These are phyloP conservation scores for Dryas iulia DNA, from an alignment of 1,140 invertebrate genomes.

Conservation along the genomic window DNA sequence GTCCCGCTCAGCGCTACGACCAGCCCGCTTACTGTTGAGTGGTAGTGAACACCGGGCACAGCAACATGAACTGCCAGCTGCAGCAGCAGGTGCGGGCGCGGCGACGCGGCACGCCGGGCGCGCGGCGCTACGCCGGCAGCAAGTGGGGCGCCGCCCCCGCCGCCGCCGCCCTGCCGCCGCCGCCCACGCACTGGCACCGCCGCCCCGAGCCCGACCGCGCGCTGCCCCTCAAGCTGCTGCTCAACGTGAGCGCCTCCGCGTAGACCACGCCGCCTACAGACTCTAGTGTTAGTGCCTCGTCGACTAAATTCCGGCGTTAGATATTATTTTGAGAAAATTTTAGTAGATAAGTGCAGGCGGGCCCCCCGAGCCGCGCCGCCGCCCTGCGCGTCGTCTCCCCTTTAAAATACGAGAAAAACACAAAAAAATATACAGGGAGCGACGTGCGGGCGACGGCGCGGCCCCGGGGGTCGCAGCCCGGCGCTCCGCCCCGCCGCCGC, in stretches of 20 bases:
- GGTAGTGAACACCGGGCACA: conserved; percentile 54
- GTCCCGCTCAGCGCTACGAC: conserved; percentile 13
- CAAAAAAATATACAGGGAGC: conserved; percentile 50
- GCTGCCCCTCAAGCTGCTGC: conserved; percentile 65
- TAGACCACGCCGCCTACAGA: conserved; percentile 51
- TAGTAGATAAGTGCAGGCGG: conserved; percentile 67
- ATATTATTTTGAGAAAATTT: conserved; percentile 79
- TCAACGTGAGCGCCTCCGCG: conserved; percentile 61
- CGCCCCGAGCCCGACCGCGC: conserved; percentile 65
- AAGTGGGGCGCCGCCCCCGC: conserved; percentile 77
- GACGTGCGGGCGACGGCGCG: conserved; percentile 27
- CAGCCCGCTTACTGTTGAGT: conserved; percentile 43
- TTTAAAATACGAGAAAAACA: conserved; percentile 57
- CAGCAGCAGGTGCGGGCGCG: conserved; percentile 51
- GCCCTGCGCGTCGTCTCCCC: conserved; percentile 23
- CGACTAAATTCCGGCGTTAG: conserved; percentile 76
- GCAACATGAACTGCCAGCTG: conserved; percentile 56
- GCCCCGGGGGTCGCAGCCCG: conserved; percentile 38
- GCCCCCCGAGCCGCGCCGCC: conserved; percentile 33
- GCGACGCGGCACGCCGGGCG: conserved; percentile 41
- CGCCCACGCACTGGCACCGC: conserved; percentile 74
- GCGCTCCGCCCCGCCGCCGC: conserved; percentile 42
- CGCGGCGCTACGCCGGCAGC: conserved; percentile 65
- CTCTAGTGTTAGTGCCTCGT: conserved; percentile 67
- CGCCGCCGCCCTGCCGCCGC: conserved; percentile 69